A percentile compares a stretch with the other conserved stretches of the same genome.
These are phyloP conservation scores for Tuta absoluta DNA, from an alignment of 2,888 invertebrate genomes.

Conservation along the genomic window DNA sequence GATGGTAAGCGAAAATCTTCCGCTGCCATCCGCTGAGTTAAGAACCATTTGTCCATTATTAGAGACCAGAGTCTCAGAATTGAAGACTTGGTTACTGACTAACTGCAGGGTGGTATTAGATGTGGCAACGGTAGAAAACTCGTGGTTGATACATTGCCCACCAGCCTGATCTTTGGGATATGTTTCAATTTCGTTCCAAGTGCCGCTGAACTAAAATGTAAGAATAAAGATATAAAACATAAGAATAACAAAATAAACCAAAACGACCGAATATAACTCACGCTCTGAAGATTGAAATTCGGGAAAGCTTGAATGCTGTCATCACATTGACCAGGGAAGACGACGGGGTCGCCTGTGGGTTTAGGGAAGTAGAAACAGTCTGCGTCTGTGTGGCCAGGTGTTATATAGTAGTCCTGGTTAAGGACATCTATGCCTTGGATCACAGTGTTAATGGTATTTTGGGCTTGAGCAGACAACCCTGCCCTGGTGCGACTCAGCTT, in stretches of 20 bases:
- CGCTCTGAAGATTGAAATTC: conserved; percentile 49
- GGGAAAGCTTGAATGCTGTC: conserved; percentile 44
- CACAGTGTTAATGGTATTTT: conserved; percentile 41
- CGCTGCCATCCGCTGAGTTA: conserved; percentile 16
- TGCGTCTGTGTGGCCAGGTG: conserved; percentile 43
- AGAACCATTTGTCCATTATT: conserved; percentile 10
- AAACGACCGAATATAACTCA: conserved; percentile 39
- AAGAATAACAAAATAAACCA: background rate
- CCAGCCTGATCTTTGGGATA: conserved; percentile 82
- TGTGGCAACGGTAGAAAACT: conserved; percentile 52
- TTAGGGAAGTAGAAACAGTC: conserved; percentile 72
- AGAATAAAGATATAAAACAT: too few relatives aligned
- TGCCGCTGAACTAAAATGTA: conserved; percentile 50
- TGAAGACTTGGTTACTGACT: conserved; percentile 19
- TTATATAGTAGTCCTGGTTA: conserved; percentile 45
- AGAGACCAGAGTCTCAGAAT: background rate
- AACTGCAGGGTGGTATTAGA: background rate
- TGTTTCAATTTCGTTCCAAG: conserved; percentile 83
- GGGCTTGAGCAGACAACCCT: conserved; percentile 36
- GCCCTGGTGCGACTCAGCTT: conserved; percentile 53
- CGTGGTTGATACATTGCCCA: conserved; percentile 79
- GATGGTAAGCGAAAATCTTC: conserved; percentile 13
- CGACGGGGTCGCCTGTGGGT: conserved; percentile 62
- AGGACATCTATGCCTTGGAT: conserved; percentile 46
- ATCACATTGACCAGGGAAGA: conserved; percentile 58